These are phyloP conservation scores for Taurulus bubalis DNA, from an alignment of 2,113 vertebrate genomes.

Conservation along the genomic window DNA sequence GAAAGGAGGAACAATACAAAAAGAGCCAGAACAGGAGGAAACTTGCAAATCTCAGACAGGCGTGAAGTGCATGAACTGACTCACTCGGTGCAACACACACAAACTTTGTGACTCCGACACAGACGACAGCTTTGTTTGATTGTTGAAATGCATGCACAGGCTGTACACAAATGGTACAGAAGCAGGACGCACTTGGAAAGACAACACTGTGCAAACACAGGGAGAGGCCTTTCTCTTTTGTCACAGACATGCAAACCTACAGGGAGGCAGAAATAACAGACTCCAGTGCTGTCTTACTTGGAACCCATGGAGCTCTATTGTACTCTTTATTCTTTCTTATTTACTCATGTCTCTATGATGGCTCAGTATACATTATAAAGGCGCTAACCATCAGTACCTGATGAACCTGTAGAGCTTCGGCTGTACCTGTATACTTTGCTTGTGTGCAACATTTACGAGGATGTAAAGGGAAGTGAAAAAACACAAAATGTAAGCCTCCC, in stretches of 20 bases:
- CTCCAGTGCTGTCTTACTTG: constrained; percentile 48
- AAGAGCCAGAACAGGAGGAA: constrained; percentile 45
- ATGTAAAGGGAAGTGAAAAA: constrained; percentile 55
- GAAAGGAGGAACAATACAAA: constrained; percentile 51
- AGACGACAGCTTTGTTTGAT: constrained; percentile 63
- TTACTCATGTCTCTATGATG: constrained; percentile 35
- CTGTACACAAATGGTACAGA: constrained; percentile 59
- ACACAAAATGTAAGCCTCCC: constrained; percentile 37
- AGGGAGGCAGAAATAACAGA: constrained; percentile 60
- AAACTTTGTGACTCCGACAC: constrained; percentile 47
- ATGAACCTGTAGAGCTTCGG: constrained; percentile 28
- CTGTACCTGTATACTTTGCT: constrained; percentile 20
- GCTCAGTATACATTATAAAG: constrained; percentile 40
- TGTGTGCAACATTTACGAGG: constrained; percentile 7
- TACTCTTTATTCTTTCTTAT: constrained; percentile 40
- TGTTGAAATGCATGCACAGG: constrained; percentile 50
- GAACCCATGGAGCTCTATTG: constrained; percentile 43
- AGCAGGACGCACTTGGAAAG: constrained; percentile 44
- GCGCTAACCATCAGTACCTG: constrained; percentile 29
- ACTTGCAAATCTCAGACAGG: constrained; percentile 60
- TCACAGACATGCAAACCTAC: constrained; percentile 69
- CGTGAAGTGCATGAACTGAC: constrained; percentile 53
- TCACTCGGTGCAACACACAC: constrained; percentile 27
- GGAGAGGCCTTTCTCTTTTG: constrained; percentile 67
- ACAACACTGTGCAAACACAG: constrained; percentile 62